Percentiles rank a stretch among this genome's conserved stretches.
Conservation (phyloP, 2,888 invertebrate species). For the Portevinia maculata region DNA sequence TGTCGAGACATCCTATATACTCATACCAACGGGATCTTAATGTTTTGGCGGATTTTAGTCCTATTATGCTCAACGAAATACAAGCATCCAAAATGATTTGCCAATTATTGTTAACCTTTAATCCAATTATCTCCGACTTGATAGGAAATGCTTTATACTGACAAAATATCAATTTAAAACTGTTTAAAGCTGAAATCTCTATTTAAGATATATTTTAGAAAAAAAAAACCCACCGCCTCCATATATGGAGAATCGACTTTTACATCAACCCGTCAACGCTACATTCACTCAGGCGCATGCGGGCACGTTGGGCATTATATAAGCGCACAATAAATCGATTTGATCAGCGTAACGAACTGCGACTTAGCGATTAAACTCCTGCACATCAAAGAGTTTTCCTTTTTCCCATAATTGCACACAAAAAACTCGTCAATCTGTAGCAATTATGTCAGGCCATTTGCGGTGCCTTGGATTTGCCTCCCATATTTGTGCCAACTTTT, state of each 20-base stretch:
- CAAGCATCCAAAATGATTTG: conserved; percentile 39
- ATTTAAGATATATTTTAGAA: conserved; percentile 8
- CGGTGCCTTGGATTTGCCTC: conserved; percentile 35
- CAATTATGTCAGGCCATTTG: conserved; percentile 67
- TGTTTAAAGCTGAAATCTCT: conserved; percentile 2
- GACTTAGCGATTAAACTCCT: conserved; percentile 53
- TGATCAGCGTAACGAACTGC: conserved; percentile 69
- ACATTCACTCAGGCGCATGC: conserved; percentile 14
- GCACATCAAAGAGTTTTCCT: conserved; percentile 60
- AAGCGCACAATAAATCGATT: conserved; percentile 70
- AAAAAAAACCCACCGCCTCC: conserved; percentile 49
- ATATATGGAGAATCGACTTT: conserved; percentile 52
- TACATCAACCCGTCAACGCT: conserved; percentile 48
- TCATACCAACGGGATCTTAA: too few relatives aligned
- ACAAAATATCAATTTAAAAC: not conserved
- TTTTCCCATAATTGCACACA: conserved; percentile 32
- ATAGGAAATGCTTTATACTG: conserved; percentile 21
- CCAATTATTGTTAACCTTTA: conserved; percentile 69
- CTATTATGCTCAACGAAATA: too few relatives aligned
- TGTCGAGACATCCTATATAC: too few relatives aligned
- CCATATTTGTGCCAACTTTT: conserved; percentile 43
- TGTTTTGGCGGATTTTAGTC: too few relatives aligned
- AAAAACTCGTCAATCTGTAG: conserved; percentile 68
- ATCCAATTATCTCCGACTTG: conserved; percentile 60
- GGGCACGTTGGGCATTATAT: conserved; percentile 39